Evolutionary conservation across 2,888 invertebrate species (phyloP).

Genomic region (Spatulosminthurus flaviceps): DNA sequence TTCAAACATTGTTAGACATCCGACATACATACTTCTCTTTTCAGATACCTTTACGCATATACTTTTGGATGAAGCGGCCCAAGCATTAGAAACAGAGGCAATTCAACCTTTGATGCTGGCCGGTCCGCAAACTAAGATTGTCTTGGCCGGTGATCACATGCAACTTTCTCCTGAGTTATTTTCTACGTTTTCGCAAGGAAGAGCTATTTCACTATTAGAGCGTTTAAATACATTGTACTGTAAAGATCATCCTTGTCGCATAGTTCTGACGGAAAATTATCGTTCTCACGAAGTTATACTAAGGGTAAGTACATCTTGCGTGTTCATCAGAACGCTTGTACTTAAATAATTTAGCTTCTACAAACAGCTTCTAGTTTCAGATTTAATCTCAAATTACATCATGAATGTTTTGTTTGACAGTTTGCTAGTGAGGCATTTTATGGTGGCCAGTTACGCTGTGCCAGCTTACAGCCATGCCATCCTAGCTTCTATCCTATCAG

Average conservation of each 20-base stretch:
- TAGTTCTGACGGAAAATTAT: conserved; percentile 82
- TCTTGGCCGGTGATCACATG: conserved; percentile 87
- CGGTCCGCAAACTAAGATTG: conserved; percentile 76
- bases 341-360: background rate
- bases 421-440: conserved; percentile 84
- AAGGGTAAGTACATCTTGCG: conserved; percentile 69
- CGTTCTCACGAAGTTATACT: conserved; percentile 83
- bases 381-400: background rate
- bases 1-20: too few species aligned
- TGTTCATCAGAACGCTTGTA: too few species aligned
- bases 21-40: too few species aligned
- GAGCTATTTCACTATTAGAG: conserved; percentile 71
- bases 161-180: conserved; percentile 64
- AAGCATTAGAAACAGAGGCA: conserved; percentile 85
- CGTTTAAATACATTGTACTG: conserved; percentile 82
- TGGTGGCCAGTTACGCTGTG: conserved; percentile 77
- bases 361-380: background rate
- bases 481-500: conserved; percentile 78
- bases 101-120: conserved; percentile 82
- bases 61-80: conserved; percentile 85
- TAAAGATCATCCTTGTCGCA: conserved; percentile 77
- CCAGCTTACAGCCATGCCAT: conserved; percentile 77
- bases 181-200: conserved; percentile 45
- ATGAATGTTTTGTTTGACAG: conserved; percentile 54
- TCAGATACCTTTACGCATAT: conserved; percentile 79